A percentile compares a stretch with the other conserved stretches of the same genome.
Evolutionary conservation across 2,113 vertebrate species (phyloP).

Genomic region (Felis catus): F.catus_Fca126_mat1.0 CM031423.1:72683001-72683500

Average conservation of each 20-base stretch:
- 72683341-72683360: neutral
- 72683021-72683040: neutral
- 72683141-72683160: neutral
- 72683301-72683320: neutral
- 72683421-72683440: neutral
- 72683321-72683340: neutral
- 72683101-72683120: neutral
- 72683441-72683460: neutral
- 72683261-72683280: neutral
- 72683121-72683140: neutral
- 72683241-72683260: neutral
- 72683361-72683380: neutral
- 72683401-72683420: neutral
- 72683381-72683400: neutral
- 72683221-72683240: neutral
- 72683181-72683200: neutral
- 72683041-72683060: neutral
- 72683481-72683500: neutral
- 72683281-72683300: conserved; percentile 4
- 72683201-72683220: neutral
- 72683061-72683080: neutral
- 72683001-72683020: neutral
- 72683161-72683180: neutral
- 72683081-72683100: neutral
- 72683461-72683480: neutral